Conservation (phyloP, 1,140 invertebrate species). For the Stenopsyche tienmushanensis region DNA sequence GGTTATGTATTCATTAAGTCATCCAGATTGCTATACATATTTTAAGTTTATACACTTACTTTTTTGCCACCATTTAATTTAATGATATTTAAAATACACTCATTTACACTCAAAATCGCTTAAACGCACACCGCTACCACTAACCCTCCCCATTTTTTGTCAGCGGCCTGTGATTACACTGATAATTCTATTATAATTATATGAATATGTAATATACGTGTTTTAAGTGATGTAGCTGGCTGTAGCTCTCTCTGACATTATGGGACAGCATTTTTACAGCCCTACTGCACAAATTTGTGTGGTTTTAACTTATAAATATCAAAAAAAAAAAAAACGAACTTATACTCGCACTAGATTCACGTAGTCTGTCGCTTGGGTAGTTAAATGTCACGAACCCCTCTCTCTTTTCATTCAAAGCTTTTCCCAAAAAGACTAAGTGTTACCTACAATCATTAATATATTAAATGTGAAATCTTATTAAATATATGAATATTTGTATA, state of each 20-base stretch:
- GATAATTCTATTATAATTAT: not conserved
- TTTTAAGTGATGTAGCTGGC: not conserved
- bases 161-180: not conserved
- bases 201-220: not conserved
- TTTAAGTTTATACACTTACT: not conserved
- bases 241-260: not conserved
- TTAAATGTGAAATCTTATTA: not conserved
- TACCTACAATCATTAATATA: conserved; percentile 24
- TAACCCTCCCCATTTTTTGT: too few relatives aligned
- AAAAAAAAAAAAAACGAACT: too few relatives aligned
- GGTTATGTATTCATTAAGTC: too few relatives aligned
- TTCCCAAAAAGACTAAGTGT: conserved; percentile 21
- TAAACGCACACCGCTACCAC: not conserved
- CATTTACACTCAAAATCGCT: not conserved
- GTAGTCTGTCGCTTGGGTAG: conserved; percentile 10
- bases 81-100: not conserved
- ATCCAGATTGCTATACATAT: not conserved
- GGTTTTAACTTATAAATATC: too few relatives aligned
- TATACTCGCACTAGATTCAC: conserved; percentile 7
- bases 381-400: not conserved
- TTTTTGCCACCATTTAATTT: not conserved
- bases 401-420: conserved; percentile 3
- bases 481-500: conserved; percentile 14
- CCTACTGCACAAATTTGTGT: too few relatives aligned
- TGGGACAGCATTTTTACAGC: too few relatives aligned